These are phyloP conservation scores for Syngnathus acus DNA, from an alignment of 2,797 vertebrate genomes.

Conservation along the genomic window DNA sequence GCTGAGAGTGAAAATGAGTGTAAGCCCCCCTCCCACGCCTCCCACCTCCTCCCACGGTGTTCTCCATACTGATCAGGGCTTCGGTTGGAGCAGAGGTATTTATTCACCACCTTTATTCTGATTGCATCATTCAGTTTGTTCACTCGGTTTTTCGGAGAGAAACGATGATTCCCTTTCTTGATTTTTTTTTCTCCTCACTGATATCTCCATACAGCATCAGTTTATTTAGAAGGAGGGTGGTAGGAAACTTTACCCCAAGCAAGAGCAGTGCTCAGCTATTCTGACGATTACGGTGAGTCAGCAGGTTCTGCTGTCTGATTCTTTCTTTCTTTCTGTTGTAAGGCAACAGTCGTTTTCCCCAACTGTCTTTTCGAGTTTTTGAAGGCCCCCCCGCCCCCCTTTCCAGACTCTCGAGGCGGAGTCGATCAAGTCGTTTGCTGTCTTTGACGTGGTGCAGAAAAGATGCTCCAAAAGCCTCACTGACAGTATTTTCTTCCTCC, in stretches of 20 bases:
- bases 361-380: conserved; percentile 9
- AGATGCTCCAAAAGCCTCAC: conserved; percentile 16
- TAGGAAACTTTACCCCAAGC: conserved; percentile 25
- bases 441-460: conserved; percentile 36
- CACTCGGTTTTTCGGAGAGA: conserved; percentile 19
- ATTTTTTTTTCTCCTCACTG: conserved; percentile 30
- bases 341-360: conserved; percentile 23
- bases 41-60: background rate
- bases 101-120: conserved; percentile 30
- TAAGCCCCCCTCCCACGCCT: background rate
- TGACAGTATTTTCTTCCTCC: no score
- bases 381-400: conserved; percentile 23
- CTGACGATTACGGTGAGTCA: conserved; percentile 66
- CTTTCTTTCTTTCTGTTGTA: conserved; percentile 20
- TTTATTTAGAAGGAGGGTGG: conserved; percentile 42
- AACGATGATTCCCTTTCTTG: conserved; percentile 22
- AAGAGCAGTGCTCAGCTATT: conserved; percentile 15
- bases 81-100: conserved; percentile 33
- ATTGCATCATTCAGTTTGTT: conserved; percentile 41
- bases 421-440: conserved; percentile 41
- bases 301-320: conserved; percentile 42
- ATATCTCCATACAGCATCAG: conserved; percentile 37
- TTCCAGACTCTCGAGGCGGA: conserved; percentile 29
- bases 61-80: conserved; percentile 11
- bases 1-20: background rate